Conservation (phyloP, 2,888 invertebrate species). For the Tenodera sinensis region DNA sequence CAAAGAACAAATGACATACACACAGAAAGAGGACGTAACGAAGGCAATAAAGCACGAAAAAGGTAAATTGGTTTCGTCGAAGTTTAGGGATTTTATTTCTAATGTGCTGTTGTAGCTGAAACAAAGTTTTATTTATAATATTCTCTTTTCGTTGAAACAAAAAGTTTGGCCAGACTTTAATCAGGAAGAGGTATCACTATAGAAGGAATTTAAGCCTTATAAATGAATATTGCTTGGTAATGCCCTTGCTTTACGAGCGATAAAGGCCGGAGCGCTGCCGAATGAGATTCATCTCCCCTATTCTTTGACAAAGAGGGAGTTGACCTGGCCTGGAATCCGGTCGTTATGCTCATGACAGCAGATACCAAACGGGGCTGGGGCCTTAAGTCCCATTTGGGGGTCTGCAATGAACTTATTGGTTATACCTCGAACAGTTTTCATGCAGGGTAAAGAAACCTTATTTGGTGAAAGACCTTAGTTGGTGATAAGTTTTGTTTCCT, state of each 20-base stretch:
- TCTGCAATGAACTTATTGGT: not conserved
- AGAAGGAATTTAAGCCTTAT: not conserved
- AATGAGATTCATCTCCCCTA: not conserved
- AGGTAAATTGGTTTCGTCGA: not conserved
- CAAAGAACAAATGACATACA: too few species aligned
- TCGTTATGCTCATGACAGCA: not conserved
- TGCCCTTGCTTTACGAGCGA: not conserved
- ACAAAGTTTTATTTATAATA: not conserved
- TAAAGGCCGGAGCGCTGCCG: not conserved
- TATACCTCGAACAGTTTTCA: not conserved
- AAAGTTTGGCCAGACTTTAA: not conserved
- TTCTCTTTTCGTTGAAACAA: not conserved
- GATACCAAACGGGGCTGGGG: not conserved
- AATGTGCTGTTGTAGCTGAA: not conserved
- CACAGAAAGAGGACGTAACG: too few species aligned
- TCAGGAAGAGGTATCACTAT: not conserved
- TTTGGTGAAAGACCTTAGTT: too few species aligned
- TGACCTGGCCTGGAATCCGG: not conserved
- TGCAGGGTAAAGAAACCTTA: too few species aligned
- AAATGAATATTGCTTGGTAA: not conserved
- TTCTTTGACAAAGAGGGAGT: not conserved
- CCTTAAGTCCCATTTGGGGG: not conserved
- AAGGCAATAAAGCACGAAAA: not conserved
- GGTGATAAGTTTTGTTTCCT: too few species aligned
- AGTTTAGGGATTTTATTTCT: not conserved